phyloP scores from a whole-genome alignment of 2,888 invertebrate genomes.

The Tinea semifulvella region DNA sequence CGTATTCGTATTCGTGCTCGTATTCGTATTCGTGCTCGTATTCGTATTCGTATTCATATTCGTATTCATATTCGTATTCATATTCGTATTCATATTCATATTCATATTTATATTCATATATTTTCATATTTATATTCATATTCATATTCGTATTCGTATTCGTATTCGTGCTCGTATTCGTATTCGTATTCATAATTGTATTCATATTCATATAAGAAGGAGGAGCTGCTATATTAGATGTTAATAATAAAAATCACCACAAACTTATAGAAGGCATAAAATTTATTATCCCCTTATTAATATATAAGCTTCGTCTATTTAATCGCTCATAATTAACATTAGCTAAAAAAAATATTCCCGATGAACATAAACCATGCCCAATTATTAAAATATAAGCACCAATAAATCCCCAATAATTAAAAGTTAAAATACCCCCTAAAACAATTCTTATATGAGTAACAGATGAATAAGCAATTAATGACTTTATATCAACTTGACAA shows the following conservation, averaged over 20 bases:
- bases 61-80: too few relatives aligned
- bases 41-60: too few relatives aligned
- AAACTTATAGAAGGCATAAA: slow-evolving; percentile 66
- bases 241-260: slow-evolving; percentile 72
- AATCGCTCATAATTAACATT: slow-evolving; percentile 71
- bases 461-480: slow-evolving; percentile 79
- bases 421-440: slow-evolving; percentile 64
- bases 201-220: too few relatives aligned
- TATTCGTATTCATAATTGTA: too few relatives aligned
- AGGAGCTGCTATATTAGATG: slow-evolving; percentile 72
- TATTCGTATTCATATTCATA: too few relatives aligned
- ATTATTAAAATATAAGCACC: slow-evolving; percentile 69
- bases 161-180: too few relatives aligned
- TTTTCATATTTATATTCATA: too few relatives aligned
- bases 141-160: too few relatives aligned
- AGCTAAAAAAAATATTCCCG: slow-evolving; percentile 71
- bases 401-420: slow-evolving; percentile 60
- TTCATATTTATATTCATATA: too few relatives aligned
- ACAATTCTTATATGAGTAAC: slow-evolving; percentile 75
- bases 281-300: slow-evolving; percentile 71
- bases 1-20: too few relatives aligned
- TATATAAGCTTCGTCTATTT: slow-evolving; percentile 67
- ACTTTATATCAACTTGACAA: slow-evolving; percentile 74
- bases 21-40: too few relatives aligned
- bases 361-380: slow-evolving; percentile 72